phyloP scores from a whole-genome alignment of 2,797 vertebrate species.

The Schizopygopsis malacanthus region DNA sequence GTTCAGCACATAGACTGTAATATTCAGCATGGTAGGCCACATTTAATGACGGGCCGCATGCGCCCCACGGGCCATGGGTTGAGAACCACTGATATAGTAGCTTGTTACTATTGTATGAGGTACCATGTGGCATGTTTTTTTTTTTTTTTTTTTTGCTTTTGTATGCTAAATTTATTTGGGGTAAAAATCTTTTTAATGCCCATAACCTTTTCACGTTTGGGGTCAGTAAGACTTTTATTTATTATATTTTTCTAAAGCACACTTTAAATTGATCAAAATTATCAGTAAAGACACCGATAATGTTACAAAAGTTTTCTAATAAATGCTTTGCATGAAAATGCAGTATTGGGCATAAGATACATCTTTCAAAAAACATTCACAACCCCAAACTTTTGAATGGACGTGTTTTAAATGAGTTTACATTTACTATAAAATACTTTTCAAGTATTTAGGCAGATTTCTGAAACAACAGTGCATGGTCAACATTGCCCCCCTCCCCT shows the following conservation, averaged over 20 bases:
- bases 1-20: no score
- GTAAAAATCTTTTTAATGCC: background rate
- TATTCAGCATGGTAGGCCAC: no score
- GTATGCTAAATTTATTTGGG: background rate
- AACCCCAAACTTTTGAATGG: background rate
- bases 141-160: background rate
- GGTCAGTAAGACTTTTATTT: background rate
- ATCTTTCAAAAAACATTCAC: background rate
- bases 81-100: background rate
- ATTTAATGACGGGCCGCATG: no score
- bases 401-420: background rate
- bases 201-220: background rate
- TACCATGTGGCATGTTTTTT: background rate
- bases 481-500: no score
- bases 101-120: background rate
- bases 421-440: background rate
- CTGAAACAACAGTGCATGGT: background rate
- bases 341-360: background rate
- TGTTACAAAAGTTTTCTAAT: background rate
- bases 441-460: background rate
- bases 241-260: background rate
- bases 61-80: no score
- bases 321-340: background rate
- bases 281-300: background rate
- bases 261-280: background rate